Evolutionary conservation across 2,113 vertebrate species (phyloP), one percentile per base, ranked within the genome.

Genomic region (Labeo rohita): DNA sequence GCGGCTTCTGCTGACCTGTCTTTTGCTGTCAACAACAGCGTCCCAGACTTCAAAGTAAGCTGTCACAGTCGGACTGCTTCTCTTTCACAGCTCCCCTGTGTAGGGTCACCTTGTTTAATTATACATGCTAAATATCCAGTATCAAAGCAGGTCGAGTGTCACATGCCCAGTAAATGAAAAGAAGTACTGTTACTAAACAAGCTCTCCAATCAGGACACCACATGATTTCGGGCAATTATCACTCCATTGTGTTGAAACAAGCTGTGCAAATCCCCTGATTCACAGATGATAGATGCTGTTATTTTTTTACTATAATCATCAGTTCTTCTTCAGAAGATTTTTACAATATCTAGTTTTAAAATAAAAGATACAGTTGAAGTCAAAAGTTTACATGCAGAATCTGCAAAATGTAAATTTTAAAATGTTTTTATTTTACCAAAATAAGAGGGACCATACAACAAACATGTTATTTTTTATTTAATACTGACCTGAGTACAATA

Each of bases 91-190:
- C 54, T 70, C 85, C n/a, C 61, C 80, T 61, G 86, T 50, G 63
- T 52, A 23, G 50, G 84, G 84, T 87, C 83, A 84, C 36, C 78
- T 52, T 80, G 85, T 84, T 93, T 86, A 92, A 93, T 92, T 90
- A 91, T 93, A 84, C 86, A 93, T 87, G 86, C 85, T 73, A 85
- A 76, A 89, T 79, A 82, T 92, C 50, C 18, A 43, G 85, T 91
- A 87, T 90, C 89, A 66, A 85, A 66, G 85, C 61, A 85, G 75
- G 89, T 85, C 77, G 85, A 80, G 63, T 86, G 86, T 89, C 83
- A 73, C 52, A 73, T 49, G 49, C 63, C 45, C 72, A 74, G 6
- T 86, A 76, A 84, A 54, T 23, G 81, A 82, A 52, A 72, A 21
- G 59, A 74, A 68, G 28, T 39, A 36, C 50, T 49, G 9, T 23